Conservation (phyloP, 2,797 vertebrate species). For the Falco naumanni region DNA sequence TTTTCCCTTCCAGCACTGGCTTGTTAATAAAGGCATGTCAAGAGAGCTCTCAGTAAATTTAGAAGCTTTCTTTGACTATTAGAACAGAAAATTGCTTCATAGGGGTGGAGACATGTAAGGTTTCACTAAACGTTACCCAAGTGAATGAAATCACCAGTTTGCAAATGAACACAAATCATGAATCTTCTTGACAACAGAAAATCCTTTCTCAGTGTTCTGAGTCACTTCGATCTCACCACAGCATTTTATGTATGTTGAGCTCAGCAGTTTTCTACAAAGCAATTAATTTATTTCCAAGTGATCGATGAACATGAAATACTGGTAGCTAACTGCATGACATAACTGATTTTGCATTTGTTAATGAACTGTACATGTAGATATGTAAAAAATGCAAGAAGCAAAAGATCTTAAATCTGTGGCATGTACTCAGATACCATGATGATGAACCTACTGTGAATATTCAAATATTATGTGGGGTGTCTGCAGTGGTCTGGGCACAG, state of each 20-base stretch:
- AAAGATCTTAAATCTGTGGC: background rate
- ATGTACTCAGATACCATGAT: background rate
- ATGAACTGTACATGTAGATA: background rate
- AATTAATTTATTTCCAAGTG: background rate
- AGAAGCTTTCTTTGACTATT: background rate
- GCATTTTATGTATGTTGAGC: background rate
- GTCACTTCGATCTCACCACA: background rate
- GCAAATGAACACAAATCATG: background rate
- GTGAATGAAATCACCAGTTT: background rate
- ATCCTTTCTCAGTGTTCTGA: background rate
- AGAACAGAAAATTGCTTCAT: conserved; percentile 42
- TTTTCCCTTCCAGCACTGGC: background rate
- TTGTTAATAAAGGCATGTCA: background rate
- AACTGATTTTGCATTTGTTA: background rate
- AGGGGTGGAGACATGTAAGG: background rate
- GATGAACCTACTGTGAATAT: background rate
- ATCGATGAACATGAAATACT: conserved; percentile 3
- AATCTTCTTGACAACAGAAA: background rate
- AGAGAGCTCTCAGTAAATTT: background rate
- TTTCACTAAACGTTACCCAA: background rate
- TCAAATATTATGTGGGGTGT: background rate
- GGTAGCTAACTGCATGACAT: background rate
- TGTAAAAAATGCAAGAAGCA: background rate
- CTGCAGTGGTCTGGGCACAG: background rate
- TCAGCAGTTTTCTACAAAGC: background rate